phyloP scores from a whole-genome alignment of 2,888 invertebrate genomes.

The Formica aserva region DNA sequence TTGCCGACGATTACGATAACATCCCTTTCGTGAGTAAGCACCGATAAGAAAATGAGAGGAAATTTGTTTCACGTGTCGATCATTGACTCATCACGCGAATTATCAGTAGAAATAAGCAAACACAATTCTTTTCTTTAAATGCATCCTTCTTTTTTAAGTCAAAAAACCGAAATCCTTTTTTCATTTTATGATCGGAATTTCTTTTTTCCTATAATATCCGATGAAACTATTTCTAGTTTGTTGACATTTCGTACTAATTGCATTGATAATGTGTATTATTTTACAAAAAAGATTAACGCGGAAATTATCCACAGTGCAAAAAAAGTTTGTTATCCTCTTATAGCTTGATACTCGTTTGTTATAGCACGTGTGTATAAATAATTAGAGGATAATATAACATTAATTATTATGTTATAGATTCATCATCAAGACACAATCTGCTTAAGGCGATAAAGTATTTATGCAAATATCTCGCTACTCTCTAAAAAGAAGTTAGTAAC shows the following conservation, averaged over 20 bases:
- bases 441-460: not conserved
- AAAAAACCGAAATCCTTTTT: not conserved
- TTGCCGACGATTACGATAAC: not conserved
- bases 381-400: not conserved
- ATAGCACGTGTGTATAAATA: not conserved
- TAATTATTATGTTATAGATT: not conserved
- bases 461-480: not conserved
- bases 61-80: not conserved
- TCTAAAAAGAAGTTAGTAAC: not conserved
- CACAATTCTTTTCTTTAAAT: not conserved
- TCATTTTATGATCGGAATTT: not conserved
- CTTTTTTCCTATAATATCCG: not conserved
- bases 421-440: not conserved
- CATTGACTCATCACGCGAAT: not conserved
- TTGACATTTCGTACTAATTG: not conserved
- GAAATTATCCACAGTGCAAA: not conserved
- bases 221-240: not conserved
- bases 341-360: not conserved
- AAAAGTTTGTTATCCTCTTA: not conserved
- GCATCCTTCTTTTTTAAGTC: not conserved
- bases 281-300: not conserved
- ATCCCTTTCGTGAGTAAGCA: not conserved
- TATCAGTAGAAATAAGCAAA: not conserved
- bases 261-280: not conserved
- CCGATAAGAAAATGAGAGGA: not conserved